Base-by-base conservation (phyloP, 2,113 vertebrate species). In the Pycnonotus jocosus region DNA sequence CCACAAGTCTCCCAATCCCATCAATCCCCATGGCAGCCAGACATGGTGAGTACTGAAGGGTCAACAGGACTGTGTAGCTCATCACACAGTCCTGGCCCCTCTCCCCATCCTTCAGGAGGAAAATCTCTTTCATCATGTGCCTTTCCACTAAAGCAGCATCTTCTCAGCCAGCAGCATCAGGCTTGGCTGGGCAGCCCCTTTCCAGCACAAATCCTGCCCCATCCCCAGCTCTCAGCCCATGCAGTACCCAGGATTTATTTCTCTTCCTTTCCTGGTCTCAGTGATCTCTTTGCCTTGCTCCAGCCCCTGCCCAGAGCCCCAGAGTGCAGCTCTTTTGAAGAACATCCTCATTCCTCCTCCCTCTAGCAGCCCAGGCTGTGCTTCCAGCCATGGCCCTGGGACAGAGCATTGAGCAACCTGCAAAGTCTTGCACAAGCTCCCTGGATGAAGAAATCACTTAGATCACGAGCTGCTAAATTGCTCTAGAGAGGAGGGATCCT, bases 381-480 rank as follows among this genome's bases (percentile, higher is more conserved):
- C 31, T 86, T 53, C 31, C 53, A 6, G 38, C 69, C 70, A 66
- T 65, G 81, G 76, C 64, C 58, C 6, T 3, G 6, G 19, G 71
- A 88, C 69, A 74, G 71, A 11, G 51, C 60, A 2, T 92, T 96
- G 87, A 65, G 96, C 96, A 97, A 95, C 37, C 47, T 81, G 64
- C 71, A 24, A 10, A 70, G 68, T 58, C 79, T 95, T 95, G 86
- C 96, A 87, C 70, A 96, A 91, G 51, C 47, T 97, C 88, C 92
- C 88, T 86, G 93, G 68, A 47, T 95, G 81, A 86, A 30, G 95
- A 89, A 93, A 94, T 65, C 3, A 6, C n/a, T 40, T 28, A 11
- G 33, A 37, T 3, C 50, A 12, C 27, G 89, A 88, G 95, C 89
- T 92, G 74, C 58, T n/a, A 6, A 58, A 56, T 1, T 33, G 68